These are phyloP conservation scores for Todiramphus chloris DNA, from an alignment of 2,113 vertebrate genomes.

Conservation along the genomic window DNA sequence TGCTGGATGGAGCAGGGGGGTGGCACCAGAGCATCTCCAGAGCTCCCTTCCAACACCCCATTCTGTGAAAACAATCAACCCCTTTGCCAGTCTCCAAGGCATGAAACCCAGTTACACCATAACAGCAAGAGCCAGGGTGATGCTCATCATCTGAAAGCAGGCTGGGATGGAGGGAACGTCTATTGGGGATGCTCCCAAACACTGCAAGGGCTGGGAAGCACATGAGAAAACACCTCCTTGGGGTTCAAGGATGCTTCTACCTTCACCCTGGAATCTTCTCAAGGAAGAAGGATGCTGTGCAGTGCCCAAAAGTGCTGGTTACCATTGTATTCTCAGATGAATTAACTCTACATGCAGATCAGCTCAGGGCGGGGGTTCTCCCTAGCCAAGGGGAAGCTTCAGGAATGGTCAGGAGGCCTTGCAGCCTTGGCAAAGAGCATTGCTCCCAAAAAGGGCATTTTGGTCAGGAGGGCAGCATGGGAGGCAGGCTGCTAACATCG, in stretches of 20 bases:
- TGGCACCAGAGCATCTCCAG: neutral
- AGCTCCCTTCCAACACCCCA: neutral
- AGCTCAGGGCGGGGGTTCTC: neutral
- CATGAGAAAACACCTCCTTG: fast-evolving
- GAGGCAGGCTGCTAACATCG: fast-evolving
- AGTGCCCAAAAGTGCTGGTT: fast-evolving
- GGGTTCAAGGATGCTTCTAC: neutral
- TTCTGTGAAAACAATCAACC: neutral
- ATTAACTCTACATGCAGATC: fast-evolving
- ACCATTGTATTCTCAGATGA: neutral
- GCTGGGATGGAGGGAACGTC: neutral
- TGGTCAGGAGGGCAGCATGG: fast-evolving
- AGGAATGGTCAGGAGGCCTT: neutral
- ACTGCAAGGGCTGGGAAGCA: neutral
- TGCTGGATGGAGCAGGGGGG: neutral
- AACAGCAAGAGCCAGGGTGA: neutral
- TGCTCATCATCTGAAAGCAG: neutral
- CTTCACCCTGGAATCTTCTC: neutral
- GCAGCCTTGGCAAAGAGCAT: neutral
- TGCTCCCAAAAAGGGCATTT: neutral
- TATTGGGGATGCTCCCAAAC: neutral
- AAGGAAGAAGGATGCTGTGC: neutral
- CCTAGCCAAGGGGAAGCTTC: neutral
- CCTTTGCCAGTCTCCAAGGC: neutral
- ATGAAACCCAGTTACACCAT: fast-evolving